These are phyloP conservation scores for Ganaspis sp. DNA, from an alignment of 1,140 invertebrate species.

Conservation along the genomic window DNA sequence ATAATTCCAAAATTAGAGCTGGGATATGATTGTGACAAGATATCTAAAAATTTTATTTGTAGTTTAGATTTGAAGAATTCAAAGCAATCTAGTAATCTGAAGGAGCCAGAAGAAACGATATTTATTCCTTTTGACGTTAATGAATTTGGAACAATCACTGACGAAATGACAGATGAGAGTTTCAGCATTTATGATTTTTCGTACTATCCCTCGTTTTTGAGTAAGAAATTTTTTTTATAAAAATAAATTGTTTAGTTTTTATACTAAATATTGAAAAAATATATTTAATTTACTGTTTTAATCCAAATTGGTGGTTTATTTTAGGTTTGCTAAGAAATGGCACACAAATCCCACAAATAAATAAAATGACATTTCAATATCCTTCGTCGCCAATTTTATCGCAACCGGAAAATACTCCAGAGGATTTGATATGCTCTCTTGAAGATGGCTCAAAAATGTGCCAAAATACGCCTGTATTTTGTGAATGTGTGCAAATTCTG, in stretches of 20 bases:
- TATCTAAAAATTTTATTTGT: slow-evolving; percentile 50
- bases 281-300: no score
- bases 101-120: slow-evolving; percentile 43
- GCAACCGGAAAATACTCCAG: slow-evolving; percentile 51
- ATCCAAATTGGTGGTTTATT: no score
- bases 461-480: slow-evolving; percentile 53
- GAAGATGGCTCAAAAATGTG: slow-evolving; percentile 53
- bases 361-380: slow-evolving; percentile 64
- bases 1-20: slow-evolving; percentile 28
- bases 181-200: slow-evolving; percentile 55
- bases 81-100: neutral
- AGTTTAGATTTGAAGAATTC: slow-evolving; percentile 53
- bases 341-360: slow-evolving; percentile 55
- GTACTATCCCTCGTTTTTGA: slow-evolving; percentile 61
- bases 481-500: slow-evolving; percentile 60
- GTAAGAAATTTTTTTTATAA: slow-evolving; percentile 52
- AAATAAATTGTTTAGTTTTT: neutral
- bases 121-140: slow-evolving; percentile 60
- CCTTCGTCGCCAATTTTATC: slow-evolving; percentile 62
- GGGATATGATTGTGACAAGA: slow-evolving; percentile 51
- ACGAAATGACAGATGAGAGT: slow-evolving; percentile 60
- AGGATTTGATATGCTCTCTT: slow-evolving; percentile 53
- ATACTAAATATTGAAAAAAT: no score
- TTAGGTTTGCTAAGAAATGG: slow-evolving; percentile 41
- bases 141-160: slow-evolving; percentile 49